These are phyloP conservation scores for Acronicta leporina DNA, from an alignment of 2,888 invertebrate genomes.

Conservation along the genomic window DNA sequence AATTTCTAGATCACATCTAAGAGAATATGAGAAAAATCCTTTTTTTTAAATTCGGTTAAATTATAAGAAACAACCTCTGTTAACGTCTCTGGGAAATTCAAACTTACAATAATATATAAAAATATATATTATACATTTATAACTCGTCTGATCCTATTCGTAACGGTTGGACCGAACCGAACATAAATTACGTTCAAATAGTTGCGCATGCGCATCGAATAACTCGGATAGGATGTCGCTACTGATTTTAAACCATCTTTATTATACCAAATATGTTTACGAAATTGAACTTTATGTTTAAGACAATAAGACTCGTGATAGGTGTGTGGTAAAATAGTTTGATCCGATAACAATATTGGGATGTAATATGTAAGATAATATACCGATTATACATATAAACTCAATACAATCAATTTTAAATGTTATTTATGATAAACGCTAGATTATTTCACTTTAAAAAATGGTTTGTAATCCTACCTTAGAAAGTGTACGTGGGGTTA, in stretches of 20 bases:
- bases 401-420: conserved; percentile 66
- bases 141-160: conserved; percentile 68
- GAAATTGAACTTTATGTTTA: background rate
- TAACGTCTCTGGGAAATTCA: conserved; percentile 32
- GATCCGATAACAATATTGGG: conserved; percentile 63
- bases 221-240: conserved; percentile 68
- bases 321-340: conserved; percentile 2
- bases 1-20: too few relatives aligned
- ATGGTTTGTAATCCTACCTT: conserved; percentile 53
- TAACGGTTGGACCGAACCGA: conserved; percentile 65
- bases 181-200: conserved; percentile 73
- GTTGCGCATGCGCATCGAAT: conserved; percentile 64
- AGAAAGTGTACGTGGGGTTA: conserved; percentile 44
- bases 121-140: conserved; percentile 61
- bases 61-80: conserved; percentile 3
- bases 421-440: conserved; percentile 54
- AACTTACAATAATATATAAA: conserved; percentile 58
- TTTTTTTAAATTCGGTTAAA: background rate
- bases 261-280: background rate
- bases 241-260: conserved; percentile 56
- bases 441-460: conserved; percentile 58
- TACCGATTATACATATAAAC: conserved; percentile 64
- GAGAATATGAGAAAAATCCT: too few relatives aligned
- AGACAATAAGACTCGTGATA: conserved; percentile 1
- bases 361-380: conserved; percentile 70